Evolutionary conservation across 2,888 invertebrate genomes (phyloP).

Genomic region (Aelia acuminata): DNA sequence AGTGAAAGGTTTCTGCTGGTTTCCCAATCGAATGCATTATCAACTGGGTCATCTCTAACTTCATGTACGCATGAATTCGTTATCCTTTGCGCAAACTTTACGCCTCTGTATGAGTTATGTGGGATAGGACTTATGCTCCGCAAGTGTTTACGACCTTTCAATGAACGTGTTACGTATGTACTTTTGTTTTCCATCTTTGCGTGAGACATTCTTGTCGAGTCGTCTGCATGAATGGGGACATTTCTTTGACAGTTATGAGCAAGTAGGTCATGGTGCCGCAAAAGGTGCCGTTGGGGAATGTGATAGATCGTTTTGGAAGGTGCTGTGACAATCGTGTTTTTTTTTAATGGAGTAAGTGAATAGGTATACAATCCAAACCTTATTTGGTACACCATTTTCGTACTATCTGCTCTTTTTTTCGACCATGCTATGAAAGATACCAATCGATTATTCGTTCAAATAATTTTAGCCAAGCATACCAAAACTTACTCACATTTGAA

Average conservation of each 20-base stretch:
- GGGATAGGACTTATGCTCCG: neutral
- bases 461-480: too few relatives aligned
- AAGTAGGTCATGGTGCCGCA: neutral
- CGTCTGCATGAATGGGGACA: neutral
- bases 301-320: neutral
- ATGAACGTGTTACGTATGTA: neutral
- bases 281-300: neutral
- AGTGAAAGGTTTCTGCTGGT: conserved; percentile 28
- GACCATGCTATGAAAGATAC: too few relatives aligned
- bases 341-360: neutral
- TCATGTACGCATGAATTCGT: neutral
- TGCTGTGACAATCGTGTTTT: too few relatives aligned
- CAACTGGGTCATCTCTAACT: conserved; percentile 49
- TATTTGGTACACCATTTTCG: too few relatives aligned
- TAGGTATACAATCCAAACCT: neutral
- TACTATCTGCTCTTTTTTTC: too few relatives aligned
- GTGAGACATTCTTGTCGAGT: neutral
- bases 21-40: conserved; percentile 33
- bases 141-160: conserved; percentile 4
- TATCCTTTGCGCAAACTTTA: neutral
- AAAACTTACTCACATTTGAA: too few relatives aligned
- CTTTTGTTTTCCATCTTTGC: conserved; percentile 5
- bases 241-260: neutral
- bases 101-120: neutral
- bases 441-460: too few relatives aligned